A percentile compares a stretch with the other conserved stretches of the same genome.
These are phyloP conservation scores for Amphimedon queenslandica DNA, from an alignment of 37 sponge, comb jelly and placozoan genomes.

Conservation along the genomic window DNA sequence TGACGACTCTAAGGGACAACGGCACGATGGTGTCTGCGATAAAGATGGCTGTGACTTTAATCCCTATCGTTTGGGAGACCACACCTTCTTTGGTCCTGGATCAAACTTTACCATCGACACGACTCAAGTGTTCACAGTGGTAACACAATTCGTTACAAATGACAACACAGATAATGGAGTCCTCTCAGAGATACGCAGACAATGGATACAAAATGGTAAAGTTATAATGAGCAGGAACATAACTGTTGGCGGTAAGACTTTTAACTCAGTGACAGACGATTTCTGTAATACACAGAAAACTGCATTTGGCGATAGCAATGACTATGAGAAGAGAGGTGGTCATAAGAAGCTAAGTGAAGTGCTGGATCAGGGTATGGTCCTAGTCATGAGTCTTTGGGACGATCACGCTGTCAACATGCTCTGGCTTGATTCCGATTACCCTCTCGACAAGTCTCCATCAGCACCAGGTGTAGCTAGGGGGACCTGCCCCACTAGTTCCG, in stretches of 20 bases:
- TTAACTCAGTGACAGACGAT: slow-evolving; percentile 12
- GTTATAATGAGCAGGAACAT: slow-evolving; percentile 10
- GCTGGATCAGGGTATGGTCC: slow-evolving; percentile 17
- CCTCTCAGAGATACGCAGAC: slow-evolving; percentile 9
- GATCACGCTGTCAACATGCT: slow-evolving; percentile 20
- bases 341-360: slow-evolving; percentile 14
- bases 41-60: slow-evolving; percentile 40
- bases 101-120: slow-evolving; percentile 29
- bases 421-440: slow-evolving; percentile 24
- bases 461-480: slow-evolving; percentile 19
- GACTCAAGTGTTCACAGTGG: slow-evolving; percentile 26
- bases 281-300: slow-evolving; percentile 7
- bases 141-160: slow-evolving; percentile 23
- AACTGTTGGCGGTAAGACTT: slow-evolving; percentile 1
- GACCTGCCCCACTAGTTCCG: slow-evolving; percentile 17
- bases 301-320: slow-evolving; percentile 12
- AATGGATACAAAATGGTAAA: slow-evolving; percentile 18
- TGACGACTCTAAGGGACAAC: too few species aligned
- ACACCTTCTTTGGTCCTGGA: slow-evolving; percentile 26
- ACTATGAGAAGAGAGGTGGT: slow-evolving; percentile 23
- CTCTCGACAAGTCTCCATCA: slow-evolving; percentile 9
- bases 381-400: slow-evolving; percentile 29
- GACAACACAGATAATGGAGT: slow-evolving; percentile 16
- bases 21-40: slow-evolving; percentile 23
- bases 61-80: slow-evolving; percentile 39